Evolutionary conservation across 23 tunicate species (phyloP).

Genomic region (Halocynthia roretzi): DNA sequence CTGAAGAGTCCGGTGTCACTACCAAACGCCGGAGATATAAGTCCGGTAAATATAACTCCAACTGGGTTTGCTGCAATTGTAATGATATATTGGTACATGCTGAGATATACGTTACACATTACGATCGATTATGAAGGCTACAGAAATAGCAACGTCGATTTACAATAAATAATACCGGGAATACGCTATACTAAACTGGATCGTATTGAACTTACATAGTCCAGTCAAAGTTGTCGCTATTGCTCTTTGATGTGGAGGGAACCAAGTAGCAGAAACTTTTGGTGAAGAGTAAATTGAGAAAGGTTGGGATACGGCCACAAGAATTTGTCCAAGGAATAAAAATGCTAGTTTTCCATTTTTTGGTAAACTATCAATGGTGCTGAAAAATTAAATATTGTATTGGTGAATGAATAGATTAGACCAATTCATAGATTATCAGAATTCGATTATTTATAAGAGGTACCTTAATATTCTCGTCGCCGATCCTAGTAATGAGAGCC

Average conservation of each 20-base stretch:
- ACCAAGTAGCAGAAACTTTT: slow-evolving; percentile 71
- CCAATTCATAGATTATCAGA: too few relatives aligned
- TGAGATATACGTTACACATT: neutral
- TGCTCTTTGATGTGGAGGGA: slow-evolving; percentile 63
- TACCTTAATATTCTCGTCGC: slow-evolving; percentile 8
- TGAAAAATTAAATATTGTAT: slow-evolving; percentile 4
- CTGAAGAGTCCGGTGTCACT: slow-evolving; percentile 22
- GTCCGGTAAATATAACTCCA: slow-evolving; percentile 70
- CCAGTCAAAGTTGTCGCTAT: slow-evolving; percentile 51
- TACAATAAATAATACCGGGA: neutral
- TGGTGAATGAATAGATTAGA: neutral
- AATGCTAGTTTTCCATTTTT: slow-evolving; percentile 24
- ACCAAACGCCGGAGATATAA: slow-evolving; percentile 60
- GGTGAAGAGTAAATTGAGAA: slow-evolving; percentile 75
- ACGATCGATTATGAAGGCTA: neutral
- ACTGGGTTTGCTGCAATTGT: slow-evolving; percentile 60
- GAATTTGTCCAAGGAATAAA: slow-evolving; percentile 56
- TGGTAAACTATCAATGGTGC: slow-evolving; percentile 31
- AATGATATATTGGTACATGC: neutral
- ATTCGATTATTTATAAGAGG: neutral
- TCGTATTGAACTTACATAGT: slow-evolving; percentile 33
- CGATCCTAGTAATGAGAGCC: slow-evolving; percentile 3
- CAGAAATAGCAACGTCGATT: neutral
- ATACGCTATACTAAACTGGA: neutral
- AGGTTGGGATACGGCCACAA: slow-evolving; percentile 68